phyloP scores from a whole-genome alignment of 2,113 vertebrate genomes.

The Craseonycteris thonglongyai region DNA sequence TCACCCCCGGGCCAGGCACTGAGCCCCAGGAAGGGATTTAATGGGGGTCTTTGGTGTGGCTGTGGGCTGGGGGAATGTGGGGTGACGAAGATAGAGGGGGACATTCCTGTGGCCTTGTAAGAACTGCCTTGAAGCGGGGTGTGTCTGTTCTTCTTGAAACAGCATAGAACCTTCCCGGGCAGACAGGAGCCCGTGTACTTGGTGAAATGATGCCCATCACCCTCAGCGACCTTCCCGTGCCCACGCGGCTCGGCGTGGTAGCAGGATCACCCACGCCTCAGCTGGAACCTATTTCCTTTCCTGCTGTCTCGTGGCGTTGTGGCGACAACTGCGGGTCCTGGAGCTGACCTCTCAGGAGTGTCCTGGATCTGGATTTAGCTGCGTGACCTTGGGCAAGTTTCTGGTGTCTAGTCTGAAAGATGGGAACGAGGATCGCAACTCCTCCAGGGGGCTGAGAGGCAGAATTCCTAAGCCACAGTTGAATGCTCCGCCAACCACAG shows the following conservation, averaged over 20 bases:
- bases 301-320: background rate
- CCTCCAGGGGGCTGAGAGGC: background rate
- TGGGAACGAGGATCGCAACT: background rate
- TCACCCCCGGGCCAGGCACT: background rate
- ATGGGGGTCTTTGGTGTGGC: background rate
- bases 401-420: background rate
- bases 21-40: conserved; percentile 2
- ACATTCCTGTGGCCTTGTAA: background rate
- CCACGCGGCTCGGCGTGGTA: accelerated
- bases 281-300: background rate
- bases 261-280: background rate
- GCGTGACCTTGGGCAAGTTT: too few relatives aligned
- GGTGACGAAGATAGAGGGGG: background rate
- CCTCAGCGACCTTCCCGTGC: background rate
- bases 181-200: background rate
- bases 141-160: background rate
- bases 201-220: background rate
- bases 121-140: background rate
- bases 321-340: background rate
- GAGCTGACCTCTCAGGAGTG: background rate
- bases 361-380: background rate
- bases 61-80: background rate
- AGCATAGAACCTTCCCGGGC: background rate
- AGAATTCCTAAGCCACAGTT: background rate
- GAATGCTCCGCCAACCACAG: accelerated